These are phyloP conservation scores for Pteropus rufus DNA, from an alignment of 2,797 vertebrate species.

Conservation along the genomic window DNA sequence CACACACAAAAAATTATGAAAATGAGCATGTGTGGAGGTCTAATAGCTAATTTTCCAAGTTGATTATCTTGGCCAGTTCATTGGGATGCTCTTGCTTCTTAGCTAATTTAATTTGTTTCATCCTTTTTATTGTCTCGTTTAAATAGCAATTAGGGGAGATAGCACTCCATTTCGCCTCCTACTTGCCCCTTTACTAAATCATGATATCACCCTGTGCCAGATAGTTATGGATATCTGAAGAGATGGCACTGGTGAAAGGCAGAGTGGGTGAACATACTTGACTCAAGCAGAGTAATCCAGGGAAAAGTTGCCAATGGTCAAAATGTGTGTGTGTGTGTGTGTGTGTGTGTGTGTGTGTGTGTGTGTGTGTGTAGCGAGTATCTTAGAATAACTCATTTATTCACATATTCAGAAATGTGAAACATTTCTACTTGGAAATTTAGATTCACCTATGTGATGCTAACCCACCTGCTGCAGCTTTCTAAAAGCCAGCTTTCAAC, in stretches of 20 bases:
- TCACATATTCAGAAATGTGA: conserved; percentile 35
- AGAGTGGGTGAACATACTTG: conserved; percentile 58
- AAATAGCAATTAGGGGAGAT: conserved; percentile 67
- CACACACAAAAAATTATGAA: conserved; percentile 47
- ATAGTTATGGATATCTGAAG: conserved; percentile 57
- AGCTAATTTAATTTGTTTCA: conserved; percentile 73
- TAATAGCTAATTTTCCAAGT: conserved; percentile 73
- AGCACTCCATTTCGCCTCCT: conserved; percentile 54
- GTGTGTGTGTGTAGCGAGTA: background rate
- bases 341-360: background rate
- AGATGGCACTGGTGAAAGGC: conserved; percentile 61
- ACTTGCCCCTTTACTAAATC: conserved; percentile 64
- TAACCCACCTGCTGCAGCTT: background rate
- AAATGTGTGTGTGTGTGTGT: background rate
- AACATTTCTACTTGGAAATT: conserved; percentile 30
- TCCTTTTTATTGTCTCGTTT: conserved; percentile 72
- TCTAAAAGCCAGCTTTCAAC: conserved; percentile 10
- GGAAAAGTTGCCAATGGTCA: conserved; percentile 51
- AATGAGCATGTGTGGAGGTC: conserved; percentile 68
- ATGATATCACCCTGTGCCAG: conserved; percentile 62
- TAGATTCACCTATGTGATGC: background rate
- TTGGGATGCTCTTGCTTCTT: conserved; percentile 64
- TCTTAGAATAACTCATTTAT: background rate
- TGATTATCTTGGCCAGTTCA: conserved; percentile 71
- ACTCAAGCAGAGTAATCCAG: conserved; percentile 52